These are phyloP conservation scores for Heliconius himera DNA, from an alignment of 1,140 invertebrate species.

Conservation along the genomic window DNA sequence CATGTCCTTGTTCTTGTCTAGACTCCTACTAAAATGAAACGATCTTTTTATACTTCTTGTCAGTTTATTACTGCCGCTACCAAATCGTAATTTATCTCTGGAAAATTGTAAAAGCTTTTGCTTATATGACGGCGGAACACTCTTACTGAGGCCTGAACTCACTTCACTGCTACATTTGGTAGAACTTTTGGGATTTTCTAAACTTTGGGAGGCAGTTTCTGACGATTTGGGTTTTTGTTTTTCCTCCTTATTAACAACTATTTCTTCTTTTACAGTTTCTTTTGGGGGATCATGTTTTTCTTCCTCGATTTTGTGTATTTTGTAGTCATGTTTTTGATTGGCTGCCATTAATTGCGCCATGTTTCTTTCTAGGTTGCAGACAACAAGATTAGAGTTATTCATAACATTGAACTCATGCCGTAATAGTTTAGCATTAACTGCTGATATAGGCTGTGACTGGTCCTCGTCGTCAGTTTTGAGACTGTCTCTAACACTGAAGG, in stretches of 20 bases:
- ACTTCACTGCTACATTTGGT: constrained; percentile 73
- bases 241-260: constrained; percentile 48
- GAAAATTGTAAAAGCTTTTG: constrained; percentile 79
- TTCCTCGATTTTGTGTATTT: constrained; percentile 76
- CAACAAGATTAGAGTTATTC: constrained; percentile 82
- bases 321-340: constrained; percentile 68
- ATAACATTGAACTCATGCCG: constrained; percentile 78
- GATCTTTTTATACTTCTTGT: constrained; percentile 79
- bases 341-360: constrained; percentile 73
- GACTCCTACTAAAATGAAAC: constrained; percentile 74
- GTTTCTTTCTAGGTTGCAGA: constrained; percentile 83
- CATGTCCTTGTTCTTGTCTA: constrained; percentile 74
- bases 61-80: constrained; percentile 74
- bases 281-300: constrained; percentile 62
- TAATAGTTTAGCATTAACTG: constrained; percentile 74
- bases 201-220: constrained; percentile 73
- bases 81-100: constrained; percentile 76
- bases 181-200: constrained; percentile 75
- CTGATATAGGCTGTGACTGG: constrained; percentile 76
- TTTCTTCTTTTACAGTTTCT: constrained; percentile 53
- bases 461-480: constrained; percentile 84
- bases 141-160: constrained; percentile 76
- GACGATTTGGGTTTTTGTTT: constrained; percentile 64
- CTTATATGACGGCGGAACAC: constrained; percentile 79
- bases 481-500: constrained; percentile 80